These are phyloP conservation scores for Pteria penguin DNA, from an alignment of 2,888 invertebrate species.

Conservation along the genomic window DNA sequence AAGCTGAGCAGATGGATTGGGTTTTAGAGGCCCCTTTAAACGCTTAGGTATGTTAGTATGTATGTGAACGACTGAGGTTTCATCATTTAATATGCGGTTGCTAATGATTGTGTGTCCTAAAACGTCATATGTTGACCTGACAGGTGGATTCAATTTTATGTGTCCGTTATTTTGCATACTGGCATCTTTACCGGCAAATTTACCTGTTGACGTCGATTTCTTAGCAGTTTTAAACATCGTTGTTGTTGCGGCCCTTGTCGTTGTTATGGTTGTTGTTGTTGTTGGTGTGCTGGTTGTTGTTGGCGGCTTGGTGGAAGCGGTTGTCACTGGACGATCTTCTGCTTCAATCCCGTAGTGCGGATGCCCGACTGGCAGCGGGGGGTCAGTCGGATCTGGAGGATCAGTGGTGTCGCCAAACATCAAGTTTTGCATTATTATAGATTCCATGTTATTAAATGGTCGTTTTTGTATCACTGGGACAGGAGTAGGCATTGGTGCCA, in stretches of 20 bases:
- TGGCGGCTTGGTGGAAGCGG: neutral
- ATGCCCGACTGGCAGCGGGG: neutral
- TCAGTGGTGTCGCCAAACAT: conserved; percentile 39
- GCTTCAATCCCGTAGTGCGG: neutral
- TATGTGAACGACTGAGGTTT: too few species aligned
- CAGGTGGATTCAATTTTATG: too few species aligned
- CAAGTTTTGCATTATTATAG: conserved; percentile 18
- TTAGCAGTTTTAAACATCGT: too few species aligned
- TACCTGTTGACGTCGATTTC: too few species aligned
- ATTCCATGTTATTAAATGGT: neutral
- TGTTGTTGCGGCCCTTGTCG: neutral
- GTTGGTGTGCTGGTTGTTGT: neutral
- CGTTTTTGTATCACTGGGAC: neutral
- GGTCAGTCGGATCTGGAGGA: conserved; percentile 27
- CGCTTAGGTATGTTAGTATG: too few species aligned
- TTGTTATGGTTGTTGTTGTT: neutral
- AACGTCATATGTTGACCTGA: too few species aligned
- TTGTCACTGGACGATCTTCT: neutral
- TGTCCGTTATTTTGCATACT: too few species aligned
- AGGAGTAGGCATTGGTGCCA: neutral
- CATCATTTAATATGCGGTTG: too few species aligned
- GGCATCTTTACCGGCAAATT: too few species aligned
- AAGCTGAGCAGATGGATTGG: too few species aligned
- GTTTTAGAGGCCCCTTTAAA: too few species aligned
- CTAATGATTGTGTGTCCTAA: too few species aligned